Evolutionary conservation across 2,797 vertebrate genomes (phyloP).

Genomic region (Poeciliopsis presidionis): DNA sequence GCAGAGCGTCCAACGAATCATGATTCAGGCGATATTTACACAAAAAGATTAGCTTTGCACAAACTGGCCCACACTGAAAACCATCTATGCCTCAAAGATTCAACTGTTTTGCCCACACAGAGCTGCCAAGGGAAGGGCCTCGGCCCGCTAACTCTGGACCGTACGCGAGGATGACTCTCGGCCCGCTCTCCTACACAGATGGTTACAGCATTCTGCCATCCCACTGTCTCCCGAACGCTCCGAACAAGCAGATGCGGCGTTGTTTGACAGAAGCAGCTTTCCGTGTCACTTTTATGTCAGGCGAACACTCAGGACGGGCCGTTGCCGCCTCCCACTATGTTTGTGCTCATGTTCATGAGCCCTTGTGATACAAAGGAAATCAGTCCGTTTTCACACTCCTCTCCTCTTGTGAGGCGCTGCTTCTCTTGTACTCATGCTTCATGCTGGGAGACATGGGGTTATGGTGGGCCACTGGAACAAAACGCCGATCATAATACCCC

Average conservation of each 20-base stretch:
- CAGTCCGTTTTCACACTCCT: constrained; percentile 13
- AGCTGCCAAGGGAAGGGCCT: constrained; percentile 50
- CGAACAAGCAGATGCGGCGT: constrained; percentile 40
- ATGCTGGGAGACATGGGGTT: constrained; percentile 1
- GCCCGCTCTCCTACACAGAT: constrained; percentile 60
- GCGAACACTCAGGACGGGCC: constrained; percentile 8
- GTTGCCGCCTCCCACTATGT: constrained; percentile 13
- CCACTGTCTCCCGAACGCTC: constrained; percentile 30
- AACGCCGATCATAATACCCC: constrained; percentile 1
- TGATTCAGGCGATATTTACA: constrained; percentile 11
- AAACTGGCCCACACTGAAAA: constrained; percentile 51
- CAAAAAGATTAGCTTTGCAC: constrained; percentile 39
- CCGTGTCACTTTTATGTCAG: constrained; percentile 17
- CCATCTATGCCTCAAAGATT: constrained; percentile 35
- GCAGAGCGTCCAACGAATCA: constrained; percentile 6
- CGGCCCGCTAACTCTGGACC: constrained; percentile 37
- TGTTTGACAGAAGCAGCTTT: constrained; percentile 9
- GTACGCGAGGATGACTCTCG: constrained; percentile 40
- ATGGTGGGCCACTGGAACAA: not conserved
- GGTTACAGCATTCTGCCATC: constrained; percentile 44
- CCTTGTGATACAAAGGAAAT: constrained; percentile 12
- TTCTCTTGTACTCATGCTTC: constrained; percentile 1
- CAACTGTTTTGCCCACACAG: constrained; percentile 63
- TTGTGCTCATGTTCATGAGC: constrained; percentile 20
- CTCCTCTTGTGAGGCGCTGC: not conserved